Evolutionary conservation across 2,113 vertebrate genomes (phyloP), one percentile per base, ranked within the genome.

Genomic region (Chaetops frenatus): DNA sequence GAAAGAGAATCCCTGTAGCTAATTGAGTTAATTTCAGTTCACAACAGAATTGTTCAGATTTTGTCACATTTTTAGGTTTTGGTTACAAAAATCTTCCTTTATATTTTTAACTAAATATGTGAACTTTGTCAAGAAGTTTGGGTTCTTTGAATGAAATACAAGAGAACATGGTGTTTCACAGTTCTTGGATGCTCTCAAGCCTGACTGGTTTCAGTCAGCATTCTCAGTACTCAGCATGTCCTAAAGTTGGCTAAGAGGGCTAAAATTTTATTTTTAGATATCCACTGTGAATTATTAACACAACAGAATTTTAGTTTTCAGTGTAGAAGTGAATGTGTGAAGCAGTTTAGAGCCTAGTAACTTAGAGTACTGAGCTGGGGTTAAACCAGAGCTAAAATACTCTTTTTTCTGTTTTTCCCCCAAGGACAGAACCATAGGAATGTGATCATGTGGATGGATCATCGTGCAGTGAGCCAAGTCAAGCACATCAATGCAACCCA

Each of bases 391-490:
- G 14, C 24, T 78, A 47, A 81, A 87, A 24, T 19, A 64, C 3
- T 33, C 4, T 38, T 24, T 66, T 23, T 66, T 10, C 70, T 35
- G 22, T 88, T 47, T 29, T 23, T 2, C 16, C 21, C 12, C 17
- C 36, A 80, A 99, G 99, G 98, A 29, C 96, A 98, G 77, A 71
- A 42, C 40, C 92, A 94, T 8, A 98, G 98, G 94, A 99, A 99
- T n/a, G 92, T 99, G 94, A 98, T 99, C 72, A 99, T 99, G 99
- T 99, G 99, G 99, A 98, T 99, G 98, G 99, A 99, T 93, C 99
- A 99, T 94, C 98, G 99, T 27, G 99, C 99, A 2, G 96, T 89
- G 35, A 98, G 96, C 73, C 99, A 99, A 92, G 99, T 99, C 1
- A 57, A 97, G 40, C 98, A 94, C 45, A 99, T 99, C 96, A 99